phyloP scores from a whole-genome alignment of 30 jellyfish, hydroid and myxozoan species.

The Pelagia noctiluca region DNA sequence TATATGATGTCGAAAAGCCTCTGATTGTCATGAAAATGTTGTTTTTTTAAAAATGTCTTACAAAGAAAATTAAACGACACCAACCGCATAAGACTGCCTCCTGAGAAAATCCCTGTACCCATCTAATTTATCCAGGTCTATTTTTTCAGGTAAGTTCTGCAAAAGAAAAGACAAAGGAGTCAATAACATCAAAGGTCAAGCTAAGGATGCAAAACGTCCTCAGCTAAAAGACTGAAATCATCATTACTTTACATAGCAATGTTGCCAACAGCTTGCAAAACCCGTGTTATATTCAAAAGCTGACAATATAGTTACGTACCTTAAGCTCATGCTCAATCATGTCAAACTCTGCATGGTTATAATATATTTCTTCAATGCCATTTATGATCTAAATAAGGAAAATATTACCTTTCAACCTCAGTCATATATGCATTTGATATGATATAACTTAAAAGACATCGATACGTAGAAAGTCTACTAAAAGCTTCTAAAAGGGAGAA shows the following conservation, averaged over 20 bases:
- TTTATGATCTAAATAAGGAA: conserved; percentile 73
- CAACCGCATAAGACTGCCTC: conserved; percentile 94
- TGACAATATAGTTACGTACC: conserved; percentile 54
- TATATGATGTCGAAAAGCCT: too few relatives aligned
- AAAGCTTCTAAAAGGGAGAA: too few relatives aligned
- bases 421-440: not conserved
- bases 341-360: conserved; percentile 87
- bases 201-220: not conserved
- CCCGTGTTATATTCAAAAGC: too few relatives aligned
- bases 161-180: not conserved
- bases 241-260: too few relatives aligned
- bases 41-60: too few relatives aligned
- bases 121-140: conserved; percentile 76
- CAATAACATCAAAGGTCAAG: not conserved
- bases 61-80: too few relatives aligned
- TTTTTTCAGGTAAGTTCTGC: conserved; percentile 76
- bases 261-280: too few relatives aligned
- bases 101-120: conserved; percentile 82
- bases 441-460: too few relatives aligned
- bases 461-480: too few relatives aligned
- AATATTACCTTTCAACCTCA: not conserved
- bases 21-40: too few relatives aligned
- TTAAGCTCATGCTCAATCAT: conserved; percentile 82
- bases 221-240: too few relatives aligned
- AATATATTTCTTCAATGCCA: conserved; percentile 79